A percentile compares a stretch with the other conserved stretches of the same genome.
Conservation (phyloP, 2,113 vertebrate genomes). For the Macrotis lagotis region DNA sequence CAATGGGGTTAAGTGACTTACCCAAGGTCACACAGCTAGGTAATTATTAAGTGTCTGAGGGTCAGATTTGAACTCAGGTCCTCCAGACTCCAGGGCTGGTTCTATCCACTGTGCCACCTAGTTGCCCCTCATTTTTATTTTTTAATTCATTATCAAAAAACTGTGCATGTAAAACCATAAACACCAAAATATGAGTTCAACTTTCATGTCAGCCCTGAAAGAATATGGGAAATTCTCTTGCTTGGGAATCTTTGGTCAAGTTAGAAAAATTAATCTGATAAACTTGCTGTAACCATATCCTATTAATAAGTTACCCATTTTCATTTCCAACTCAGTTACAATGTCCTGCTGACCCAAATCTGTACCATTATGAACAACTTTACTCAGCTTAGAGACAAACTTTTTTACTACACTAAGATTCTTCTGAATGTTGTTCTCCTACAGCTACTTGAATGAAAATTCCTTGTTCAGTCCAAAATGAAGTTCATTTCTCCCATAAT, state of each 20-base stretch:
- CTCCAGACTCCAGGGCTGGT: too few relatives aligned
- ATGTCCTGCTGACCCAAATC: background rate
- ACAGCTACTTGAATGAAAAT: background rate
- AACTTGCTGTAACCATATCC: background rate
- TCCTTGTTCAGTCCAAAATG: background rate
- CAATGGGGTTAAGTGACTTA: too few relatives aligned
- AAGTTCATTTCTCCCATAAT: background rate
- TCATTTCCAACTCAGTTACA: background rate
- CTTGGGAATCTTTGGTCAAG: background rate
- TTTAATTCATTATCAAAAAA: background rate
- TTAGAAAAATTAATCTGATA: background rate
- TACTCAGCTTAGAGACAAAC: background rate
- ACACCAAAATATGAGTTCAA: background rate
- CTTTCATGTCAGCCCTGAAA: background rate
- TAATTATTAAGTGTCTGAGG: too few relatives aligned
- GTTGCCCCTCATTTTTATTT: background rate
- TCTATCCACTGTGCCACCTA: too few relatives aligned
- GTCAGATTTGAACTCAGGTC: too few relatives aligned
- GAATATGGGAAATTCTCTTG: background rate
- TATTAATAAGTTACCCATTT: background rate
- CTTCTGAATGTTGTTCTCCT: background rate
- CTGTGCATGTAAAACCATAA: background rate
- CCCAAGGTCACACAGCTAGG: too few relatives aligned
- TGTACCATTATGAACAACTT: background rate
- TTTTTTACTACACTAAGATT: background rate